Conservation (phyloP, 2,113 vertebrate species). For the Mungos mungo region DNA sequence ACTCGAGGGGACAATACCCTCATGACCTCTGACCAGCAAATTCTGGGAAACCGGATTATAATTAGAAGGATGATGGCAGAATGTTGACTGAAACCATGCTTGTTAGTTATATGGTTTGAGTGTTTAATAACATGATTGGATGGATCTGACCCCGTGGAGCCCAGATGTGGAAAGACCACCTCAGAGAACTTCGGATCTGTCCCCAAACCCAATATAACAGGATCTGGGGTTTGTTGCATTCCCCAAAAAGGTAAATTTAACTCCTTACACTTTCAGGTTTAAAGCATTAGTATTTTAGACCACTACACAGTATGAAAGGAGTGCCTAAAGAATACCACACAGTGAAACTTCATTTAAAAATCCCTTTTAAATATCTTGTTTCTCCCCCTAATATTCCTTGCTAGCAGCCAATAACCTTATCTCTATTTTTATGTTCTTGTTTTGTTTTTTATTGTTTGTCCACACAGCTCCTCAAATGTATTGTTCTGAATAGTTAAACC, state of each 20-base stretch:
- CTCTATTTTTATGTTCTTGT: neutral
- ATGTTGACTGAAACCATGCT: slow-evolving; percentile 18
- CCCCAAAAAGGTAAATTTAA: neutral
- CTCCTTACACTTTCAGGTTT: neutral
- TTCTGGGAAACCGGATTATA: slow-evolving; percentile 52
- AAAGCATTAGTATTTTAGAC: neutral
- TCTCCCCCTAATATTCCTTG: neutral
- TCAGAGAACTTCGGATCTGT: neutral
- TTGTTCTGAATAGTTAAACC: slow-evolving; percentile 1
- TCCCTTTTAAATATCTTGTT: neutral
- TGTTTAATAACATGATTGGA: slow-evolving; percentile 15
- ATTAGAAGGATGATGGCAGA: slow-evolving; percentile 29
- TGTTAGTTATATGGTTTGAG: slow-evolving; percentile 29
- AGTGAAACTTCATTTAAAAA: neutral
- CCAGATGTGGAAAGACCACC: neutral
- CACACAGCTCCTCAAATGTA: neutral
- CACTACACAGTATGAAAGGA: neutral
- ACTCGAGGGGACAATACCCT: neutral
- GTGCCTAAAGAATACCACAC: neutral
- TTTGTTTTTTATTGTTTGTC: neutral
- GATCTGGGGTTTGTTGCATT: neutral
- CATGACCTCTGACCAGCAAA: neutral
- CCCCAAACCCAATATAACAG: neutral
- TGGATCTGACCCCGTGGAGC: neutral
- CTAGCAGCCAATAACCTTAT: neutral